Evolutionary conservation across 2,113 vertebrate species (phyloP).

Genomic region (Oceanodroma tethys): DNA sequence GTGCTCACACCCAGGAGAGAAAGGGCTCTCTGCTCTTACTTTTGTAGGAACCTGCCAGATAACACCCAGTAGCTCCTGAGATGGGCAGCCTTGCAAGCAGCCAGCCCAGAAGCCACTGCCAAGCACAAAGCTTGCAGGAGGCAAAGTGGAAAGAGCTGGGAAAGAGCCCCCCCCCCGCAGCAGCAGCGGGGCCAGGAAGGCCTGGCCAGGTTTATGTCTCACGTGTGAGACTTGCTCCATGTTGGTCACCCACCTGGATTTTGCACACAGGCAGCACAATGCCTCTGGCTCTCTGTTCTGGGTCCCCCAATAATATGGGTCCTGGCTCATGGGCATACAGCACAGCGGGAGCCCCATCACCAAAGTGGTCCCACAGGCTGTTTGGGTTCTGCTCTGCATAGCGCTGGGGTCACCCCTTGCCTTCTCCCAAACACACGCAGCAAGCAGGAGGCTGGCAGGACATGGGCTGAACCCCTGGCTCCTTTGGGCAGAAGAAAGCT

Average conservation of each 20-base stretch:
- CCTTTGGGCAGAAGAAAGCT: not conserved
- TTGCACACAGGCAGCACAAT: not conserved
- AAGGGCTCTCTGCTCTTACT: not conserved
- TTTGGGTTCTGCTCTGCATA: not conserved
- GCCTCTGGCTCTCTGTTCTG: not conserved
- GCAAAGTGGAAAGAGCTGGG: not conserved
- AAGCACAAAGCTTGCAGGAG: not conserved
- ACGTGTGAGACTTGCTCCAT: accelerated
- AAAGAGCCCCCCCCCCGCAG: not conserved
- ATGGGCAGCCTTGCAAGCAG: not conserved
- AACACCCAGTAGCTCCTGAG: not conserved
- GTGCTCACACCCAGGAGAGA: not conserved
- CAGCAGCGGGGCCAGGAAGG: not conserved
- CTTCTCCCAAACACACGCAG: accelerated
- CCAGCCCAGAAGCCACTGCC: not conserved
- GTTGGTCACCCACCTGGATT: not conserved
- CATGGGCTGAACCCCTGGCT: not conserved
- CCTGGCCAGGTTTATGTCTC: not conserved
- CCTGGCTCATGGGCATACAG: accelerated
- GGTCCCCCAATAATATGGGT: accelerated
- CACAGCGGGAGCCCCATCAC: not conserved
- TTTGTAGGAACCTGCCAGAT: not conserved
- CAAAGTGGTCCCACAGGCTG: not conserved
- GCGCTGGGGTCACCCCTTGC: not conserved
- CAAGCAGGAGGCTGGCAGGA: not conserved